Percentiles rank a stretch among this genome's conserved stretches.
phyloP scores from a whole-genome alignment of 2,113 vertebrate genomes.

The Willisornis vidua region DNA sequence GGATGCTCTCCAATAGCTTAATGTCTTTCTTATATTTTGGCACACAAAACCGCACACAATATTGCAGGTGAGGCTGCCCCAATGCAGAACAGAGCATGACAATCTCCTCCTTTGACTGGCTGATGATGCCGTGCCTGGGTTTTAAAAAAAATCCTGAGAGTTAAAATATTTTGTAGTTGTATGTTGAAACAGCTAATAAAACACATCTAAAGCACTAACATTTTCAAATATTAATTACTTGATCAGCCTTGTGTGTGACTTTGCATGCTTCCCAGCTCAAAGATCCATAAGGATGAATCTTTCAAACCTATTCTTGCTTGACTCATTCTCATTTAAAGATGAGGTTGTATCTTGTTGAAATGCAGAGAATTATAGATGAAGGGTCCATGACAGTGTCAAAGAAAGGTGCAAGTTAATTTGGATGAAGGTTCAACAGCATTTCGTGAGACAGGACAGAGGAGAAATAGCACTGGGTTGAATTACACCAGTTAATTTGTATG shows the following conservation, averaged over 20 bases:
- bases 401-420: background rate
- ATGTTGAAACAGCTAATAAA: background rate
- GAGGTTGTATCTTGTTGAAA: background rate
- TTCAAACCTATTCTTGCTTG: background rate
- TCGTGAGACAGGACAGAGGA: background rate
- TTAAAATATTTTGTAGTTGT: background rate
- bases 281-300: background rate
- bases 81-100: background rate
- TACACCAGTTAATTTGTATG: background rate
- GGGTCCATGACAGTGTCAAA: background rate
- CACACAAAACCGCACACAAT: accelerated
- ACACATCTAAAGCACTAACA: background rate
- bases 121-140: accelerated
- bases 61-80: accelerated
- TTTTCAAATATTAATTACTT: conserved; percentile 3
- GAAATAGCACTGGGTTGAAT: background rate
- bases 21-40: too few species aligned
- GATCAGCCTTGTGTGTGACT: background rate
- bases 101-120: background rate
- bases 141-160: background rate
- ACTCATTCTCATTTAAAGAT: background rate
- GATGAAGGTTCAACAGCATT: background rate
- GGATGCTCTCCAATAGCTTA: accelerated
- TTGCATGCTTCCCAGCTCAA: background rate
- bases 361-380: background rate